Evolutionary conservation across 2,113 vertebrate species (phyloP).

Genomic region (Varanus salvator): DNA sequence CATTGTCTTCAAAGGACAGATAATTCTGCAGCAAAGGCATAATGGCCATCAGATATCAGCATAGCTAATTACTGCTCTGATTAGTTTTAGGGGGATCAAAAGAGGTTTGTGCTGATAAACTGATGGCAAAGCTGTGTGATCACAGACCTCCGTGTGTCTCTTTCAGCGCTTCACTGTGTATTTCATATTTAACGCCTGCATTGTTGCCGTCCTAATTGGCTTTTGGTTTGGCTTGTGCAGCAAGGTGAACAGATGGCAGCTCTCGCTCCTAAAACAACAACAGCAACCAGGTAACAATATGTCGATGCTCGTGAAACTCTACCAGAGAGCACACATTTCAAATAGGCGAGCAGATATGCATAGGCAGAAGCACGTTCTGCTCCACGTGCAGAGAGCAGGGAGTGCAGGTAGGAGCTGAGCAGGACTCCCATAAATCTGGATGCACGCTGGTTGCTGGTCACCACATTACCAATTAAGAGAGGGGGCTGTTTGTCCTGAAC

Average conservation of each 20-base stretch:
- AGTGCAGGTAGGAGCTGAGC: not conserved
- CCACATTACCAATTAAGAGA: not conserved
- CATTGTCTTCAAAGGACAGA: slow-evolving; percentile 6
- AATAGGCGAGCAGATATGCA: slow-evolving; percentile 26
- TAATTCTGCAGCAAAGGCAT: not conserved
- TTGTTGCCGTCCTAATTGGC: not conserved
- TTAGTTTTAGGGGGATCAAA: slow-evolving; percentile 2
- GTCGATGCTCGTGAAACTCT: not conserved
- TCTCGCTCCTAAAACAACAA: slow-evolving; percentile 1
- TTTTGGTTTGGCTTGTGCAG: not conserved
- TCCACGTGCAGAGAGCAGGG: not conserved
- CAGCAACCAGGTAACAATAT: slow-evolving; percentile 1
- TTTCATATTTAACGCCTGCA: slow-evolving; percentile 31
- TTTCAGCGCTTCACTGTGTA: not conserved
- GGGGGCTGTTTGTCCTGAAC: not conserved
- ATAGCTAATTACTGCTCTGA: slow-evolving; percentile 17
- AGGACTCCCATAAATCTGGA: slow-evolving; percentile 12
- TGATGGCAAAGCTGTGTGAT: not conserved
- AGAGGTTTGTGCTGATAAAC: not conserved
- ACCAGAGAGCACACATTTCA: slow-evolving; percentile 7
- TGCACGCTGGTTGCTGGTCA: not conserved
- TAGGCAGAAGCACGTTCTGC: slow-evolving; percentile 26
- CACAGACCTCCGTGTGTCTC: not conserved
- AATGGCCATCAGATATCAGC: not conserved
- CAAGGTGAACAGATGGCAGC: slow-evolving; percentile 11